phyloP scores from a whole-genome alignment of 1,140 invertebrate genomes.

The Propsilocerus akamusi region DNA sequence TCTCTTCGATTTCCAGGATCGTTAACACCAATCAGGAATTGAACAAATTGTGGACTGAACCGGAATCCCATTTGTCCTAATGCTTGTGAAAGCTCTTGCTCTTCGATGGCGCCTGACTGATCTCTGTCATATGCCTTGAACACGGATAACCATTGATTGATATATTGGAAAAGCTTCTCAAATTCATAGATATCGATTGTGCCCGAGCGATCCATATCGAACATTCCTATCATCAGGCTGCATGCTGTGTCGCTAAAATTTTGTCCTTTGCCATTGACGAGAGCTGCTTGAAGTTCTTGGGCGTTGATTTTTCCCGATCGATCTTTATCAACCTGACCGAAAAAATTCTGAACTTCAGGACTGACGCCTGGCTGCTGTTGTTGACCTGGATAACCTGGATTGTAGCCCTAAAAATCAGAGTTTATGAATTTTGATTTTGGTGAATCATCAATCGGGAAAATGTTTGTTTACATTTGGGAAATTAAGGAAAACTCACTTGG shows the following conservation, averaged over 20 bases:
- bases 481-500: not conserved
- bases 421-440: not conserved
- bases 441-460: not conserved
- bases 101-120: conserved; percentile 66
- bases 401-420: conserved; percentile 12
- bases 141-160: conserved; percentile 70
- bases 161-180: conserved; percentile 69
- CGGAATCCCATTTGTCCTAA: conserved; percentile 77
- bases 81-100: conserved; percentile 57
- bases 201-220: conserved; percentile 68
- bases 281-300: conserved; percentile 55
- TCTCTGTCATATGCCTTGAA: conserved; percentile 70
- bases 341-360: conserved; percentile 63
- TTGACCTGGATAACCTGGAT: conserved; percentile 13
- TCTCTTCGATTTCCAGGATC: conserved; percentile 35
- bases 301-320: conserved; percentile 64
- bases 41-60: conserved; percentile 58
- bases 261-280: conserved; percentile 73
- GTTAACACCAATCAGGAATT: conserved; percentile 48
- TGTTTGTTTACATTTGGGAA: not conserved
- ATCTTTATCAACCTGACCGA: conserved; percentile 61
- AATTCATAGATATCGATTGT: conserved; percentile 78
- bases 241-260: conserved; percentile 71
- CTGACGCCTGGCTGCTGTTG: conserved; percentile 16
- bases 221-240: conserved; percentile 84